A percentile compares a stretch with the other conserved stretches of the same genome.
phyloP scores from a whole-genome alignment of 2,113 vertebrate species.

The Charina bottae region DNA sequence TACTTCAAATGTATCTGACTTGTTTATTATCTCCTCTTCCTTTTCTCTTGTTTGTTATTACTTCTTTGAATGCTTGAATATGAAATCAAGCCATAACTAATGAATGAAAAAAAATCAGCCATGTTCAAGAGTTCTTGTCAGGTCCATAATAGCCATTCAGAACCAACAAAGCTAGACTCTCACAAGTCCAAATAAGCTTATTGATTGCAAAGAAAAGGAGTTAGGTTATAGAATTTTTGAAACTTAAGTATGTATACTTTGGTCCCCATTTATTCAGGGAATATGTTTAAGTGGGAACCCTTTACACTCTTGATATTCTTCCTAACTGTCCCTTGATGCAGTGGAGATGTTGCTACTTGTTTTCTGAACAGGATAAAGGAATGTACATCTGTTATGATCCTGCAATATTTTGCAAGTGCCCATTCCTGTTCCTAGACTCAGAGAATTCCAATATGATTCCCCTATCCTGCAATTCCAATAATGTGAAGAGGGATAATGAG shows the following conservation, averaged over 20 bases:
- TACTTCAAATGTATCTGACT: not conserved
- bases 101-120: not conserved
- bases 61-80: not conserved
- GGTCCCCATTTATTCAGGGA: not conserved
- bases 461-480: not conserved
- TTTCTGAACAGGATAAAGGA: not conserved
- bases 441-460: not conserved
- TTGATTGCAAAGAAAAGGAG: not conserved
- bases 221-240: not conserved
- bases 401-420: not conserved
- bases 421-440: not conserved
- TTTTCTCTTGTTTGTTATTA: not conserved
- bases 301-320: not conserved
- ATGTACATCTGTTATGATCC: not conserved
- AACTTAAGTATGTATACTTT: not conserved
- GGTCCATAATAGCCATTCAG: not conserved
- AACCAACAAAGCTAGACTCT: not conserved
- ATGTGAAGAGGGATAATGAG: not conserved
- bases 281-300: not conserved
- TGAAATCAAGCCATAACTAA: not conserved
- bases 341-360: not conserved
- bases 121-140: not conserved
- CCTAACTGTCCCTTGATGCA: not conserved
- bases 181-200: not conserved
- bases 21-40: not conserved